Evolutionary conservation across 2,888 invertebrate genomes (phyloP), one percentile per base, ranked within the genome.

Genomic region (Brenthis hecate): DNA sequence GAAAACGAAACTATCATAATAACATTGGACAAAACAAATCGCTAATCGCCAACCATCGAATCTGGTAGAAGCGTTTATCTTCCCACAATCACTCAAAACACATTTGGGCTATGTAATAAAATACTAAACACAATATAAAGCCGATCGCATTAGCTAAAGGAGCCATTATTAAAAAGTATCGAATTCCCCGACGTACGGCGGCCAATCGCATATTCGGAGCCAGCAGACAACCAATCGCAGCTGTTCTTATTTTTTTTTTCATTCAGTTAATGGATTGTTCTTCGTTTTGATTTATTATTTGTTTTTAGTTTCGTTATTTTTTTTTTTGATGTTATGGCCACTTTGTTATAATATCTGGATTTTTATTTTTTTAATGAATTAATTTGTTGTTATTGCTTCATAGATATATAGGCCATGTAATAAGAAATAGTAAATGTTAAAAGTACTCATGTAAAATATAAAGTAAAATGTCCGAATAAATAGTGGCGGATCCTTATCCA

Each of bases 151-250:
- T 92, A 92, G 86, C 89, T 83, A 87, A 89, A 91, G 89, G 85
- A 91, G 88, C 92, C 91, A 92, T 92, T 92, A 92, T 92, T 92
- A 92, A 92, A 92, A 92, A 92, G 91, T 92, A 92, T 92, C 92
- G 84, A 83, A 85, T 92, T 92, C 87, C 92, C 69, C 85, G 90
- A 88, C 90, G 89, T 84, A 76, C 80, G 75, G 68, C 79, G 79
- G 73, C 92, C 91, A 92, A 92, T 92, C 78, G 78, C 78, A 81
- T 73, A 76, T 81, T 78, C 80, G 85, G 85, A 86, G 84, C 85
- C 83, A 79, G 78, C 74, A 76, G 76, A 57, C 81, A 73, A 80
- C 92, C 92, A 92, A 92, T 92, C 83, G 80, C 77, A 75, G 71
- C 74, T 75, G 74, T 71, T 76, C 78, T 85, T 84, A 87, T 89